A percentile compares a stretch with the other conserved stretches of the same genome.
Evolutionary conservation across 1,140 invertebrate species (phyloP).

Genomic region (Maniola jurtina): DNA sequence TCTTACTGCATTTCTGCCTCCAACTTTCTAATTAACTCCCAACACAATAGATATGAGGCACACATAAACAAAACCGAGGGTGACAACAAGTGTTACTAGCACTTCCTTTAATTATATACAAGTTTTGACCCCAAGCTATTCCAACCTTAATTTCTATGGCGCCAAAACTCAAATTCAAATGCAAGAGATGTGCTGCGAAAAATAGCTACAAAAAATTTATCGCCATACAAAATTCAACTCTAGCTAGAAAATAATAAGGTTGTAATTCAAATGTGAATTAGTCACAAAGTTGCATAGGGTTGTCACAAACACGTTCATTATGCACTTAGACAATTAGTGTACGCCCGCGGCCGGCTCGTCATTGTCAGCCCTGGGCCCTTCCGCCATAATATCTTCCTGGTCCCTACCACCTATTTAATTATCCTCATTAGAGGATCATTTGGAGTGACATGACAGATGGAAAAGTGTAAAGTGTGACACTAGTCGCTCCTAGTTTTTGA

Average conservation of each 20-base stretch:
- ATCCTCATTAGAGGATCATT: conserved; percentile 52
- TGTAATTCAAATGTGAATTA: conserved; percentile 23
- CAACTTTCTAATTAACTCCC: conserved; percentile 72
- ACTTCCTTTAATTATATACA: conserved; percentile 51
- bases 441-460: conserved; percentile 4
- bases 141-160: conserved; percentile 1
- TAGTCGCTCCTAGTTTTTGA: neutral
- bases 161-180: conserved; percentile 18
- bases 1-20: conserved; percentile 33
- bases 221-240: conserved; percentile 24
- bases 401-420: conserved; percentile 51
- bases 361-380: conserved; percentile 66
- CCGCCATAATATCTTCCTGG: conserved; percentile 60
- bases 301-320: conserved; percentile 74
- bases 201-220: neutral
- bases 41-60: conserved; percentile 50
- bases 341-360: conserved; percentile 57
- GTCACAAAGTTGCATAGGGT: conserved; percentile 54
- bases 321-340: conserved; percentile 77
- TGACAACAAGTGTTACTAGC: conserved; percentile 57
- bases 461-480: conserved; percentile 1
- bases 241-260: conserved; percentile 20
- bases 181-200: neutral
- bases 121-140: conserved; percentile 24
- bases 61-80: conserved; percentile 59